Base-by-base conservation (phyloP, 2,113 vertebrate species). In the Emydura subglobosa region DNA sequence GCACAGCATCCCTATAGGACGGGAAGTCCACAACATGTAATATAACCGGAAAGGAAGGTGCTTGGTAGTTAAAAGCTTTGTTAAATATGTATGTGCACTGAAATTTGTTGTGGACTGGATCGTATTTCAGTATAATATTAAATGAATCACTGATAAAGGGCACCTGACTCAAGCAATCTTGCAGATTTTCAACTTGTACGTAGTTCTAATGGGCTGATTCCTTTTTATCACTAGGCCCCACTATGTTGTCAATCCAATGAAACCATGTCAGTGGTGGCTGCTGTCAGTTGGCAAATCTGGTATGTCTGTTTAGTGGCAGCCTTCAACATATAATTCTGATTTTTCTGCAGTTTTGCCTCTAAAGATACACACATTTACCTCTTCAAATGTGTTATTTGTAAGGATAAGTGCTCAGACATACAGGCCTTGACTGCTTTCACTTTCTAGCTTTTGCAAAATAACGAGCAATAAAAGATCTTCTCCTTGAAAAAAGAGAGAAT, bases 101-200 rank as follows among this genome's bases (percentile, higher is more conserved):
- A 51, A 68, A 94, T 86, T 93, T 88, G 86, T 88, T 85, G 31
- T 12, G 82, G 94, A 27, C n/a, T 78, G 84, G 94, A 68, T 50
- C 59, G 42, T 80, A 90, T 94, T 86, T 92, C 84, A 34, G 27
- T 17, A 49, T 0, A 0, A 5, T 92, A 74, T 50, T 57, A 74
- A 91, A 76, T 55, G 59, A 86, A 94, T 79, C 1, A 4, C 89
- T 49, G 4, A 1, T 29, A 86, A 78, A 49, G 61, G 44, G 82
- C 44, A 65, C 21, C 82, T 83, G 22, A n/a, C 17, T 25, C 57
- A 61, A 86, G 79, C 5, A 76, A 90, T 80, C 80, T 65, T 79
- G 59, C 81, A 68, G 91, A 59, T 59, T 59, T 86, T 80, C 79
- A 80, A 89, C 47, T 83, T 90, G 59, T 85, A 87, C 19, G 7